Base-by-base conservation (phyloP, 2,797 vertebrate genomes). In the Rhinophrynus dorsalis region DNA sequence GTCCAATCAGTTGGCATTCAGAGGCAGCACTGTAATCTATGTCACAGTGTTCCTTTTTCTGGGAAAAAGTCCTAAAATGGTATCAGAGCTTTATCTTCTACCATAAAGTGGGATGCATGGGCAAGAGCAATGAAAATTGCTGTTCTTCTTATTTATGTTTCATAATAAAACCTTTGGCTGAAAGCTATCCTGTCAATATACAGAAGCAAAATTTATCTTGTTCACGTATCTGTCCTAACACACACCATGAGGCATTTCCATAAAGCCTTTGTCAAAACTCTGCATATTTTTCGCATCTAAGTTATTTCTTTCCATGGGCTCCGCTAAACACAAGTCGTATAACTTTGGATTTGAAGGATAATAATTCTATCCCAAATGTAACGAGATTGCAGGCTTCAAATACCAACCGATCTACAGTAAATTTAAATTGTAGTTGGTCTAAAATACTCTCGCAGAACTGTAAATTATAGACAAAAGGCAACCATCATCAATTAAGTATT, bases 231-330 rank as follows among this genome's bases (percentile, higher is more conserved):
- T 44, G 38, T 47, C 33, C 68, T 71, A n/a, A n/a, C 68, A 63
- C n/a, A 68, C 42, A n/a, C 66, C 42, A 59, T 20, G 18, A 68
- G 66, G 35, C 57, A 33, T 52, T 60, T 69, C 37, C 35, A 61
- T 69, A 59, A 70, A 71, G 23, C 30, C 47, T 57, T 71, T 70
- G 57, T 62, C 26, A 54, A 69, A 69, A 69, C 56, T 69, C 35
- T 44, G 56, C 56, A 69, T 61, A 38, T 69, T 52, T 69, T 26
- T 45, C 20, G 11, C 35, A 61, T 54, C 9, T 58, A 44, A 52
- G 44, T 54, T 69, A 54, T 60, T 69, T 61, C 47, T 30, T 69
- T 38, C 67, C 57, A 69, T 61, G 33, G 57, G 67, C 56, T 44
- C 21, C 32, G 57, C 54, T 69, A 52, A 52, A 69, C 55, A 52